These are phyloP conservation scores for Rhynchophorus ferrugineus DNA, from an alignment of 1,140 invertebrate species.

Conservation along the genomic window DNA sequence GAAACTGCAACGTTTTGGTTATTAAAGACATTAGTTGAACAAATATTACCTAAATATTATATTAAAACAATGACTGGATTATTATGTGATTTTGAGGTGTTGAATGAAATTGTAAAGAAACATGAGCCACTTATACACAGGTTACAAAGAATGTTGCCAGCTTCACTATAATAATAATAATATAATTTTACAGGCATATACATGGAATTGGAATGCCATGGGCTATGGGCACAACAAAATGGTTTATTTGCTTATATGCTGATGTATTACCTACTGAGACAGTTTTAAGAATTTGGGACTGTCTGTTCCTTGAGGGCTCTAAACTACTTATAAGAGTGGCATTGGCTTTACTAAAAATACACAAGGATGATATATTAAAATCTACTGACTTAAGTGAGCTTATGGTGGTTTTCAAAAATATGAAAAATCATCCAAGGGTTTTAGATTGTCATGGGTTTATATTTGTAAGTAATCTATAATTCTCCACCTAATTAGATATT, in stretches of 20 bases:
- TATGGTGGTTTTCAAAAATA: slow-evolving; percentile 68
- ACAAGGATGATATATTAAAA: slow-evolving; percentile 59
- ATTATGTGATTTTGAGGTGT: slow-evolving; percentile 77
- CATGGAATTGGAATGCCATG: slow-evolving; percentile 70
- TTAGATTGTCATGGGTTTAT: slow-evolving; percentile 80
- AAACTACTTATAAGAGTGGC: slow-evolving; percentile 77
- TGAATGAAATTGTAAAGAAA: slow-evolving; percentile 75
- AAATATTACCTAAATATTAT: slow-evolving; percentile 77
- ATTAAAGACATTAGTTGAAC: slow-evolving; percentile 77
- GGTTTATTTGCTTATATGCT: slow-evolving; percentile 89
- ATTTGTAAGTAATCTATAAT: slow-evolving; percentile 66
- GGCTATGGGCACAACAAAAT: slow-evolving; percentile 84
- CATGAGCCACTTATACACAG: slow-evolving; percentile 69
- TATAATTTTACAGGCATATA: slow-evolving; percentile 61
- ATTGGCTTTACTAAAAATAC: slow-evolving; percentile 70
- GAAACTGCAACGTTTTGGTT: slow-evolving; percentile 91
- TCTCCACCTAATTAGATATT: no score
- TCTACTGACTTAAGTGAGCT: slow-evolving; percentile 69
- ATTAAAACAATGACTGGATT: slow-evolving; percentile 80
- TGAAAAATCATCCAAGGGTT: slow-evolving; percentile 62
- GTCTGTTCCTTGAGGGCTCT: slow-evolving; percentile 86
- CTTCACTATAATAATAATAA: no score
- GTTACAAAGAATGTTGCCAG: slow-evolving; percentile 1
- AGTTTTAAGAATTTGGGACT: slow-evolving; percentile 89
- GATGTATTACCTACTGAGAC: slow-evolving; percentile 90